Evolutionary conservation across 2,113 vertebrate genomes (phyloP), one percentile per base, ranked within the genome.

Genomic region (Tragelaphus buxtoni): DNA sequence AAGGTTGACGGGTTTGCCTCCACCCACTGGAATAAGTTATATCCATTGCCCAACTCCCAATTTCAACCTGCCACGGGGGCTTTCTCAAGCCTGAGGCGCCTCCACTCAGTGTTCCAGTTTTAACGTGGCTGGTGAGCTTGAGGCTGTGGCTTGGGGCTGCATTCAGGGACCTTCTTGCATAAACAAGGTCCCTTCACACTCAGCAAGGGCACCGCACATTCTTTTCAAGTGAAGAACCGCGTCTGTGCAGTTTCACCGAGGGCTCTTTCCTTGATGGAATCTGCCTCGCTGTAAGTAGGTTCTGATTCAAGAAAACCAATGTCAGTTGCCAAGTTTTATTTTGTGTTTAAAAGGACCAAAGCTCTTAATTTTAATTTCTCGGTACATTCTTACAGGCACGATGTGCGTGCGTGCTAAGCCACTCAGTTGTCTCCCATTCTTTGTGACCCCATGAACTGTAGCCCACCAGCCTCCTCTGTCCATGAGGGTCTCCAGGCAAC

Each of bases 131-230:
- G 4, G 49, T 5, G 49, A 39, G 58, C 76, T 42, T 16, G 0
- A 55, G 39, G 5, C 79, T 35, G 53, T 63, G 11, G 0, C 69
- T 22, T 1, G 35, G 35, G 88, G 63, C 85, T 76, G 49, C 30
- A 1, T 24, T 55, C 1, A 4, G 47, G 26, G 74, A 24, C 58
- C 1, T 26, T 18, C 6, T 2, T 39, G 49, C 77, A 16, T 88
- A 42, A 88, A 89, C 16, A 17, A 60, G 47, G 30, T 0, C 47
- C 58, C 3, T 47, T 88, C 56, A 58, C 45, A 2, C 56, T n/a
- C 32, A 4, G 63, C 28, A 10, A 5, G 35, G 32, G 0, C 5
- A 2, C 89, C 35, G 80, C 0, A 0, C 0, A 0, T 16, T 12
- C 28, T 2, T 1, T 20, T 26, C 30, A 35, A 11, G 60, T 45